phyloP scores from a whole-genome alignment of 2,888 invertebrate species.

The Tortrix viridana region DNA sequence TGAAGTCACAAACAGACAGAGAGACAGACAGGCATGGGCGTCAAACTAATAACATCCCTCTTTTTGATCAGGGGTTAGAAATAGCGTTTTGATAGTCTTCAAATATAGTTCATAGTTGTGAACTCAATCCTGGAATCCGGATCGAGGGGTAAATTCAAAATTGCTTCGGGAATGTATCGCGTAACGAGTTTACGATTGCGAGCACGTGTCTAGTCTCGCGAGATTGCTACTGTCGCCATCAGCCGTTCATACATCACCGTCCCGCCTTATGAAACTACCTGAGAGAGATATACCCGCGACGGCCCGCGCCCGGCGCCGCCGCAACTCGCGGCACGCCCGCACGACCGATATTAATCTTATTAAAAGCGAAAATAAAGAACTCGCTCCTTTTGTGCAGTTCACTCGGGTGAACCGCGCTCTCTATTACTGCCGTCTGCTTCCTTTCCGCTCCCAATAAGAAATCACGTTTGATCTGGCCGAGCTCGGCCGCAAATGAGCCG shows the following conservation, averaged over 20 bases:
- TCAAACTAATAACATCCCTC: no score
- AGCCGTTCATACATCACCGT: conserved; percentile 72
- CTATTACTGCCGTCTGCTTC: conserved; percentile 60
- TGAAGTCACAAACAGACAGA: no score
- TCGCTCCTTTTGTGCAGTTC: conserved; percentile 52
- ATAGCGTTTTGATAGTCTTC: conserved; percentile 42
- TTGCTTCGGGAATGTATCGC: conserved; percentile 64
- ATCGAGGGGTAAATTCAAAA: conserved; percentile 71
- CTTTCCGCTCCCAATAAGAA: conserved; percentile 72
- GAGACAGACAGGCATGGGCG: no score
- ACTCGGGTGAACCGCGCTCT: conserved; percentile 58
- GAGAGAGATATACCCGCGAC: conserved; percentile 67
- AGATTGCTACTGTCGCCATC: conserved; percentile 60
- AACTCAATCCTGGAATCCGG: conserved; percentile 59
- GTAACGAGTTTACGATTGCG: conserved; percentile 78
- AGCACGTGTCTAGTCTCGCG: conserved; percentile 65
- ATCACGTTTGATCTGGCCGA: conserved; percentile 72
- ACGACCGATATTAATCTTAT: conserved; percentile 55
- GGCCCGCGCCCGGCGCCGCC: conserved; percentile 49
- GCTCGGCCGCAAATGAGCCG: conserved; percentile 78
- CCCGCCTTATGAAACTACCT: conserved; percentile 70
- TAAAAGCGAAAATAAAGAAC: conserved; percentile 57
- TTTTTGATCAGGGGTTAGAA: no score
- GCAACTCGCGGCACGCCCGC: conserved; percentile 21
- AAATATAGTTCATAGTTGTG: conserved; percentile 54